phyloP scores from a whole-genome alignment of 2,888 invertebrate species.

The Drosophila flavopinicola region DNA sequence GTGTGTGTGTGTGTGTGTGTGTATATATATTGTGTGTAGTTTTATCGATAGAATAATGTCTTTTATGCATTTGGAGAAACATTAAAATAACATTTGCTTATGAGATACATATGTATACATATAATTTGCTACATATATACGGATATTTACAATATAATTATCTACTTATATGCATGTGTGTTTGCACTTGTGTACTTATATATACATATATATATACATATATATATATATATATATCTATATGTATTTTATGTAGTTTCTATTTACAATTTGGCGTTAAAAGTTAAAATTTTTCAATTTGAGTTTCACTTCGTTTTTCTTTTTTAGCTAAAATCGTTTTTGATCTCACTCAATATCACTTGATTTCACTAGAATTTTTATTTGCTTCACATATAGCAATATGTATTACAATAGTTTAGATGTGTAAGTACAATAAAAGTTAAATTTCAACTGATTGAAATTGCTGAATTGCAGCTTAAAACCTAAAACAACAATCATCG shows the following conservation, averaged over 20 bases:
- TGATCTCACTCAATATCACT: conserved; percentile 84
- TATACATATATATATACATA: conserved; percentile 7
- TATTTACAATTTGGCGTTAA: conserved; percentile 58
- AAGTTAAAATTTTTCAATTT: conserved; percentile 59
- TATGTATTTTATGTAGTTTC: conserved; percentile 11
- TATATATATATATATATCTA: conserved; percentile 29
- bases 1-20: conserved; percentile 19
- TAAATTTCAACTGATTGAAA: conserved; percentile 58
- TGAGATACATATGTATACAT: conserved; percentile 7
- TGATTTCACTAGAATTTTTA: conserved; percentile 78
- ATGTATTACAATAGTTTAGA: conserved; percentile 57
- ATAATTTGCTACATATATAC: conserved; percentile 35
- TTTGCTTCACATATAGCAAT: conserved; percentile 51
- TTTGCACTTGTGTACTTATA: conserved; percentile 2
- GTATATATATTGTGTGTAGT: conserved; percentile 22
- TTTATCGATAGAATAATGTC: conserved; percentile 64
- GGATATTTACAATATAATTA: conserved; percentile 32
- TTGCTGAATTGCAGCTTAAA: conserved; percentile 56
- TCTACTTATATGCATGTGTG: conserved; percentile 25
- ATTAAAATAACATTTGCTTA: conserved; percentile 57
- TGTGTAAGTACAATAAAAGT: conserved; percentile 70
- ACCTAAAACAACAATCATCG: conserved; percentile 80
- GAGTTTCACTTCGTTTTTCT: conserved; percentile 36
- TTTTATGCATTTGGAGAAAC: conserved; percentile 68
- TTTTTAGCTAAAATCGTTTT: conserved; percentile 82